Evolutionary conservation across 2,888 invertebrate genomes (phyloP).

Genomic region (Troides helena): DNA sequence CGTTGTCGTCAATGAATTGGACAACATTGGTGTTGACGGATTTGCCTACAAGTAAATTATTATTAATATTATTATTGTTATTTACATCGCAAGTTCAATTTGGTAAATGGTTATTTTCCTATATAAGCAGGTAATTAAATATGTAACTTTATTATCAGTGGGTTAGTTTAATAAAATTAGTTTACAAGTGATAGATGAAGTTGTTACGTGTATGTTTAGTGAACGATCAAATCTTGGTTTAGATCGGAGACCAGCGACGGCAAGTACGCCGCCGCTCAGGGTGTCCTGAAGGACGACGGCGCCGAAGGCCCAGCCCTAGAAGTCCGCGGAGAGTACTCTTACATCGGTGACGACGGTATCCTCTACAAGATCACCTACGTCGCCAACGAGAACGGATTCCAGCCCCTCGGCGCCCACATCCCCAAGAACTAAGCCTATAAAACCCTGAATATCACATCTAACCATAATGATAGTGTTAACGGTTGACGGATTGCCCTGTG

Average conservation of each 20-base stretch:
- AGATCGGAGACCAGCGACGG: conserved; percentile 66
- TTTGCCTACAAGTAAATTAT: conserved; percentile 49
- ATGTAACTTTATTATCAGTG: too few relatives aligned
- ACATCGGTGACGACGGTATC: conserved; percentile 68
- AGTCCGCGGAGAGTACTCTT: conserved; percentile 73
- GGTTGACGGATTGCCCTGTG: conserved; percentile 1
- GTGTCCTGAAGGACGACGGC: conserved; percentile 63
- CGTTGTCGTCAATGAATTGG: conserved; percentile 33
- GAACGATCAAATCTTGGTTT: conserved; percentile 3
- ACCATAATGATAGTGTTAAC: conserved; percentile 1
- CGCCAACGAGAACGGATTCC: conserved; percentile 79
- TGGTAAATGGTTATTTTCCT: too few relatives aligned
- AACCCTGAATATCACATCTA: neutral
- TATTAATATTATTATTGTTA: neutral
- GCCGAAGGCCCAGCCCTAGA: conserved; percentile 64
- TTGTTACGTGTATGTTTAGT: too few relatives aligned
- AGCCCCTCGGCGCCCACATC: conserved; percentile 59
- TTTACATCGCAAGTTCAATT: too few relatives aligned
- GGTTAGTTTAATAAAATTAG: too few relatives aligned
- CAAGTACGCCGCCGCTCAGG: conserved; percentile 49
- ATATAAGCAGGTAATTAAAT: too few relatives aligned
- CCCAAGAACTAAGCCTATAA: conserved; percentile 37
- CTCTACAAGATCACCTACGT: conserved; percentile 69
- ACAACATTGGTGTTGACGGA: conserved; percentile 62
- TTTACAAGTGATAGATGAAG: too few relatives aligned